These are phyloP conservation scores for Prinia subflava DNA, from an alignment of 2,113 vertebrate species.

Conservation along the genomic window DNA sequence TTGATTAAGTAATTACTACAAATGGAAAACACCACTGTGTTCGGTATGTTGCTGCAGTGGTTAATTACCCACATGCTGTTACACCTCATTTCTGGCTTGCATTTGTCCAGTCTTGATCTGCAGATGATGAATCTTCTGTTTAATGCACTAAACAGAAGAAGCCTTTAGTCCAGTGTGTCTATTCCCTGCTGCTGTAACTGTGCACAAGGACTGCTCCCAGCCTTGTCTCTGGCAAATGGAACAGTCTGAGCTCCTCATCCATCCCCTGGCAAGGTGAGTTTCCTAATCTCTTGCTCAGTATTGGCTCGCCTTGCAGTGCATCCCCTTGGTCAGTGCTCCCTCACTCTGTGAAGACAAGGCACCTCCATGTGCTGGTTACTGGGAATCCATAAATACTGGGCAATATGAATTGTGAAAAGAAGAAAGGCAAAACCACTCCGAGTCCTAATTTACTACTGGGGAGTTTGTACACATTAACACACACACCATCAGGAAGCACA, in stretches of 20 bases:
- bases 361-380: neutral
- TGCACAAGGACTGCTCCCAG: neutral
- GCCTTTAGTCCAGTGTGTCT: accelerated
- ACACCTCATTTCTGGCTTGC: neutral
- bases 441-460: neutral
- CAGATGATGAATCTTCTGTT: neutral
- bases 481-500: neutral
- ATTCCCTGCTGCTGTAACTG: neutral
- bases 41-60: neutral
- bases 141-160: neutral
- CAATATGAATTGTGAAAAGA: neutral
- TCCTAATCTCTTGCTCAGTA: neutral
- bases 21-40: conserved; percentile 12
- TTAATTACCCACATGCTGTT: conserved; percentile 22
- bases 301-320: accelerated
- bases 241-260: neutral
- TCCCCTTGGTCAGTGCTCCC: neutral
- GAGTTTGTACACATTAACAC: neutral
- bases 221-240: neutral
- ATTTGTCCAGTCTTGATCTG: neutral
- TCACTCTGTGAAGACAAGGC: neutral
- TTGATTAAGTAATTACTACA: conserved; percentile 21
- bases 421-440: accelerated
- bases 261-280: neutral
- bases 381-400: neutral